Percentiles rank a stretch among this genome's conserved stretches.
Conservation (phyloP, 2,888 invertebrate species). For the Melitaea athalia region DNA sequence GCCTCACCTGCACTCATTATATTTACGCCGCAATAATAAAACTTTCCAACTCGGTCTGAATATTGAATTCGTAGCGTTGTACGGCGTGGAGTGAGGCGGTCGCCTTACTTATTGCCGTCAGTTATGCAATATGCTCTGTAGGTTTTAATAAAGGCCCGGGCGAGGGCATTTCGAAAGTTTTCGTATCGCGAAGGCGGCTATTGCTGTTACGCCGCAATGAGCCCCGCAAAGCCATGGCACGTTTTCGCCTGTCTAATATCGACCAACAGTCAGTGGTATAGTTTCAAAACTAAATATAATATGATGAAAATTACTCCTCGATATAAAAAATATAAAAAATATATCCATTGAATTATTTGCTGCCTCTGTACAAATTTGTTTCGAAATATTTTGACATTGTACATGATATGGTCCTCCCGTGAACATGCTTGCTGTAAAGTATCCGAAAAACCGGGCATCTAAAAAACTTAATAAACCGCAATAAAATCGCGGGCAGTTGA, state of each 20-base stretch:
- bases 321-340: too few species aligned
- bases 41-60: constrained; percentile 77
- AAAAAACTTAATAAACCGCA: too few species aligned
- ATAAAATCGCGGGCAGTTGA: too few species aligned
- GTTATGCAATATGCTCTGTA: constrained; percentile 74
- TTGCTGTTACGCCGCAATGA: constrained; percentile 70
- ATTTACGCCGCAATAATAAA: constrained; percentile 81
- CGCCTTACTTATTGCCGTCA: constrained; percentile 79
- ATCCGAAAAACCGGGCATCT: too few species aligned
- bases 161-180: constrained; percentile 76
- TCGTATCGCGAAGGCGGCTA: constrained; percentile 75
- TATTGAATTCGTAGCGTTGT: constrained; percentile 71
- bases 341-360: too few species aligned
- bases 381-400: too few species aligned
- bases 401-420: too few species aligned
- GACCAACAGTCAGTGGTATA: background rate
- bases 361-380: too few species aligned
- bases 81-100: constrained; percentile 66
- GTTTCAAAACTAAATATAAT: background rate
- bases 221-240: constrained; percentile 59
- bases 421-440: too few species aligned
- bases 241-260: constrained; percentile 56
- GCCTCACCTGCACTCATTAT: constrained; percentile 81
- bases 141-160: constrained; percentile 78
- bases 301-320: too few species aligned